Evolutionary conservation across 64 coral and sea anemone genomes (phyloP), one percentile per base, ranked within the genome.

Genomic region (Stylophora pistillata): DNA sequence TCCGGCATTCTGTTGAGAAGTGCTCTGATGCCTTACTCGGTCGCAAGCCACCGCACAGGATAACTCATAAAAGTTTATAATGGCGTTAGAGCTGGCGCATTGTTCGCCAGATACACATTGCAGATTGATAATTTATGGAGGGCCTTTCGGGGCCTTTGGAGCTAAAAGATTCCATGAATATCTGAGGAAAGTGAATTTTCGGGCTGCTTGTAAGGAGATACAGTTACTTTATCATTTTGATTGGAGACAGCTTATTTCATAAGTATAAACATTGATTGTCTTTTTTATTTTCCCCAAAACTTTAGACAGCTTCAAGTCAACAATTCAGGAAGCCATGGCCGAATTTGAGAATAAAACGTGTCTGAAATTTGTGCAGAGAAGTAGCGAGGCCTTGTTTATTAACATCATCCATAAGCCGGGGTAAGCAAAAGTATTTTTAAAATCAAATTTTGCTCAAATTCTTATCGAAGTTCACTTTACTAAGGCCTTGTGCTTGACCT

Each of bases 271-370:
- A 58, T 47, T 9, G 54, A 58, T 20, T 55, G 59, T 47, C 10
- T 61, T 7, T 52, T 15, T 60, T 81, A 71, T 15, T 55, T 72
- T 29, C 23, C 4, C 21, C 23, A 6, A 10, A n/a, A n/a, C 55
- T 59, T 74, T 34, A 93, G 91, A 57, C 14, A 9, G 52, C 28
- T 82, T 56, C 37, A 72, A 47, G 81, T 7, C 86, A 13, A 93
- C 69, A 0, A 56, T 93, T 76, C 87, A 88, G 64, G 78, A 89
- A 89, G 91, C 91, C 20, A 77, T 93, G 56, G 78, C 57, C 18
- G 91, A 93, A 66, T 93, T 18, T n/a, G 86, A 93, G 27, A 88
- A 41, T 34, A 88, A 66, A 55, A 93, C 91, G 6, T 93, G 91
- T 82, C 18, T 93, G 37, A 88, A 55, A 41, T 88, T 93, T 55